Base-by-base conservation (phyloP, 2,888 invertebrate species). In the Phengaris alcon region DNA sequence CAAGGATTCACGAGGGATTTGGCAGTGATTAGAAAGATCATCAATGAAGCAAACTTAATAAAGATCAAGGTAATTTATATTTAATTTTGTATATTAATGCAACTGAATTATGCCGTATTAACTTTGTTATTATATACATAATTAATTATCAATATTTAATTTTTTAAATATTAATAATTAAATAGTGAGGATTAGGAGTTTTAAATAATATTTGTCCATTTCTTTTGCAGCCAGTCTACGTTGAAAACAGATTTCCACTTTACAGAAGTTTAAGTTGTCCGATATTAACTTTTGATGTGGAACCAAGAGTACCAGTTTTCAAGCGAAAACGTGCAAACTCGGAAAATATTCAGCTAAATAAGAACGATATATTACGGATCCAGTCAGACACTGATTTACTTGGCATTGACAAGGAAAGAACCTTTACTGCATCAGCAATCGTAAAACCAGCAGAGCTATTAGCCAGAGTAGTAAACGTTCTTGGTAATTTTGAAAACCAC, bases 11-110 rank as follows among this genome's bases (percentile, higher is more conserved):
- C 96, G 59, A 96, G 95, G 87, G 97, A 97, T 86, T 94, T 97
- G 75, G 94, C 96, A 76, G 95, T 96, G 80, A 93, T 97, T 77
- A 93, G 97, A 77, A 94, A 96, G 80, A 95, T 97, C 74, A 95
- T 97, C 76, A 97, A 97, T 84, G 97, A 98, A 90, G 94, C 97
- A 44, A 96, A 97, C 82, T 94, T 98, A 79, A 94, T 97, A 80
- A 96, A 96, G 91, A 95, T 97, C 76, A 97, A 97, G 95, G 96
- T 96, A 87, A 2, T 35, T 35, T 35, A 4, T 35, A 35, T 35
- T 35, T 35, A 35, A 2, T 35, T 35, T 35, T 35, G 3, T 35
- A 35, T 35, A 35, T 35, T 35, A 35, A 35, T 35, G 35, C 35
- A 35, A 35, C 4, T 35, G 3, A 35, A 35, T 35, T 35, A 35